phyloP scores from a whole-genome alignment of 2,113 vertebrate species.

The Pluvianellus socialis region DNA sequence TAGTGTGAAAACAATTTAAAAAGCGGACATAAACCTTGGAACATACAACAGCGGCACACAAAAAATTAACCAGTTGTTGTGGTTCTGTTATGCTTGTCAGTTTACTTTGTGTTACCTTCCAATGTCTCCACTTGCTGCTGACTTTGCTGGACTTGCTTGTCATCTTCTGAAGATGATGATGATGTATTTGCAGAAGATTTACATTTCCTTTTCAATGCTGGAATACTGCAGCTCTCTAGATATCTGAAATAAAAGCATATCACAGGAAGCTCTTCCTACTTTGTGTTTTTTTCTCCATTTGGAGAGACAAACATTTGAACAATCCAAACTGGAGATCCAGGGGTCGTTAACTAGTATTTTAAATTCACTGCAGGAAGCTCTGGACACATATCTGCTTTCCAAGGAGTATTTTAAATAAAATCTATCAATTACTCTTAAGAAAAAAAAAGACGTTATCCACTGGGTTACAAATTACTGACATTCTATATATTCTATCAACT shows the following conservation, averaged over 20 bases:
- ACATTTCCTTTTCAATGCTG: conserved; percentile 85
- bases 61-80: background rate
- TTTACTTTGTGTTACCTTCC: conserved; percentile 66
- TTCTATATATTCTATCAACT: background rate
- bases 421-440: background rate
- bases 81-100: background rate
- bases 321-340: conserved; percentile 7
- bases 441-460: background rate
- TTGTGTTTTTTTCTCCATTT: background rate
- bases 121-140: conserved; percentile 24
- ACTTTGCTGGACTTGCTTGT: conserved; percentile 65
- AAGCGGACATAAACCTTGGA: background rate
- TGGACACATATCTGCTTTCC: background rate
- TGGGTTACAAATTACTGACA: background rate
- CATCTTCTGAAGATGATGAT: conserved; percentile 84
- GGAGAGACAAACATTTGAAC: background rate
- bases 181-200: conserved; percentile 74
- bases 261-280: background rate
- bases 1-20: background rate
- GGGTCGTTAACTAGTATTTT: background rate
- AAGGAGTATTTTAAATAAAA: conserved; percentile 1
- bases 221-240: conserved; percentile 83
- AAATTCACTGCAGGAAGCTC: conserved; percentile 3
- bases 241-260: conserved; percentile 72
- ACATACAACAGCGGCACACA: background rate